Evolutionary conservation across 2,888 invertebrate species (phyloP).

Genomic region (Keiferia lycopersicella): DNA sequence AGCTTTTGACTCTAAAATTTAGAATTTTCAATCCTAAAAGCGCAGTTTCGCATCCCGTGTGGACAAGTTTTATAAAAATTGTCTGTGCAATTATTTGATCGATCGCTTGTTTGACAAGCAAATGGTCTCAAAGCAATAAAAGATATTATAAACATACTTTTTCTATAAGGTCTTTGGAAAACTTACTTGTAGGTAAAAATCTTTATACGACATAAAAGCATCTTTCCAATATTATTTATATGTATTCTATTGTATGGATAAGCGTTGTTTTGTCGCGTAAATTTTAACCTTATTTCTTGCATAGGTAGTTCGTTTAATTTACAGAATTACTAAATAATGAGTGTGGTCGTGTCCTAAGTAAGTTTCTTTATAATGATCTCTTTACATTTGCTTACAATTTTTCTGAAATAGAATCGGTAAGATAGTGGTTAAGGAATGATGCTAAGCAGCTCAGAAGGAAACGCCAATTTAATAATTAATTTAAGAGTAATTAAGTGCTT

Average conservation of each 20-base stretch:
- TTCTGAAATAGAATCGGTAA: constrained; percentile 65
- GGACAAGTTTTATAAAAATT: constrained; percentile 27
- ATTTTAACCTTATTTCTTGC: constrained; percentile 54
- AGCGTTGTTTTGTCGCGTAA: constrained; percentile 32
- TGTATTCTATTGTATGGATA: constrained; percentile 30
- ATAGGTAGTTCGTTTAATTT: constrained; percentile 58
- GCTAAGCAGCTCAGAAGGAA: constrained; percentile 68
- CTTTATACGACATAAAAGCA: constrained; percentile 40
- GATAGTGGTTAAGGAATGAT: constrained; percentile 43
- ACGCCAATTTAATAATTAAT: constrained; percentile 71
- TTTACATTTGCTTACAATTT: constrained; percentile 76
- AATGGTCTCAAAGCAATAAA: constrained; percentile 21
- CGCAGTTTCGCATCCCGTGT: constrained; percentile 19
- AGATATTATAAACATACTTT: constrained; percentile 19
- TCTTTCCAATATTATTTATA: constrained; percentile 35
- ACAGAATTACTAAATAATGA: constrained; percentile 53
- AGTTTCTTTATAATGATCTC: constrained; percentile 63
- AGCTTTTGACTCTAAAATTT: constrained; percentile 4
- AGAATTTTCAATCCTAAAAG: neutral
- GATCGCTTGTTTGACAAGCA: constrained; percentile 30
- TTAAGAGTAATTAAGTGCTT: constrained; percentile 75
- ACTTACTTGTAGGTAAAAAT: constrained; percentile 18
- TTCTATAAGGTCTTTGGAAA: constrained; percentile 29
- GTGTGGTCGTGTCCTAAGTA: constrained; percentile 69
- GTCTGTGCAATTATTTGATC: constrained; percentile 15